Percentiles rank a stretch among this genome's conserved stretches.
Evolutionary conservation across 64 coral and sea anemone species (phyloP).

Genomic region (Montipora sp.): DNA sequence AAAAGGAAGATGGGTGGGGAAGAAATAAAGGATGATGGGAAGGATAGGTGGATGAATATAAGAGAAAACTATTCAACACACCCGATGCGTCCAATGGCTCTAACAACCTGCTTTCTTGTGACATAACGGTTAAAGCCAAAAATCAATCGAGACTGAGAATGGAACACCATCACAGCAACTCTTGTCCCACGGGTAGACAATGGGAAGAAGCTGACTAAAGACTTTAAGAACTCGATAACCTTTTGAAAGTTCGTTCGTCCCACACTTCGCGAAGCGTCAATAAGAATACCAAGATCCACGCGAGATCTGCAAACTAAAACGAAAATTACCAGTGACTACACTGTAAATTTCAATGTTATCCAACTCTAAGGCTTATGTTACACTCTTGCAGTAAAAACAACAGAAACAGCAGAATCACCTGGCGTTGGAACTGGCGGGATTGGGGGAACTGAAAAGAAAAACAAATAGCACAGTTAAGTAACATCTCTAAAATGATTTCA

Average conservation of each 20-base stretch:
- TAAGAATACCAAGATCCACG: slow-evolving; percentile 64
- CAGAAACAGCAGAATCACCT: background rate
- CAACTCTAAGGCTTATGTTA: too few species aligned
- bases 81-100: slow-evolving; percentile 30
- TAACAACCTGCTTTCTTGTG: slow-evolving; percentile 10
- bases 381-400: background rate
- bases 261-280: slow-evolving; percentile 59
- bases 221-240: slow-evolving; percentile 36
- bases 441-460: background rate
- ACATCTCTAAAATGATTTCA: too few species aligned
- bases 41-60: background rate
- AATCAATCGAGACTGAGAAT: slow-evolving; percentile 12
- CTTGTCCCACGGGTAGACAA: slow-evolving; percentile 36
- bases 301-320: slow-evolving; percentile 36
- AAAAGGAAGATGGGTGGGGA: too few species aligned
- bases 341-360: background rate
- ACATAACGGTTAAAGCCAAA: slow-evolving; percentile 44
- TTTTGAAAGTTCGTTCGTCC: slow-evolving; percentile 22
- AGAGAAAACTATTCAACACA: background rate
- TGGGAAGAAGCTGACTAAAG: slow-evolving; percentile 22
- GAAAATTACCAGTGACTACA: background rate
- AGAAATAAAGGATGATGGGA: background rate
- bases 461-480: background rate
- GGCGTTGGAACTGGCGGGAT: background rate
- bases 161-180: slow-evolving; percentile 30